These are phyloP conservation scores for Dipodomys merriami DNA, from an alignment of 2,113 vertebrate genomes.

Conservation along the genomic window DNA sequence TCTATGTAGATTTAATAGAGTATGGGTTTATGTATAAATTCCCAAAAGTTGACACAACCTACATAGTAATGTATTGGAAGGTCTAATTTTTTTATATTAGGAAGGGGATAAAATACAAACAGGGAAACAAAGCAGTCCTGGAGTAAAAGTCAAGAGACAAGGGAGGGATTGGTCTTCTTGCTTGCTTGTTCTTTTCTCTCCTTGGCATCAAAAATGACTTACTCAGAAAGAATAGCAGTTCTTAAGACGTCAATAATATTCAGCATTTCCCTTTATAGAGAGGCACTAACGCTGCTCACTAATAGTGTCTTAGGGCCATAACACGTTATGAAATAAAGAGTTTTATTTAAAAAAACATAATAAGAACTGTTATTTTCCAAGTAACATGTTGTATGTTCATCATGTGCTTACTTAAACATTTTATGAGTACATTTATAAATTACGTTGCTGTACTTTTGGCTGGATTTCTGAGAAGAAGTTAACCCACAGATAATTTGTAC, in stretches of 20 bases:
- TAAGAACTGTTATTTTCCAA: slow-evolving; percentile 7
- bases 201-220: slow-evolving; percentile 12
- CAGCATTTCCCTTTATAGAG: not conserved
- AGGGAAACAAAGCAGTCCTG: not conserved
- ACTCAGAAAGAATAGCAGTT: not conserved
- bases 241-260: not conserved
- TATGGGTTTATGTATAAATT: not conserved
- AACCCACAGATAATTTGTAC: not conserved
- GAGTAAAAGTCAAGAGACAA: not conserved
- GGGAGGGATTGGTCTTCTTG: not conserved
- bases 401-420: not conserved
- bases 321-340: not conserved
- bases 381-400: not conserved
- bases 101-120: slow-evolving; percentile 7
- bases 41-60: not conserved
- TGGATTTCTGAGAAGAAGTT: not conserved
- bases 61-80: slow-evolving; percentile 14
- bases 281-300: not conserved
- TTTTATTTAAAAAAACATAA: not conserved
- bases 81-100: slow-evolving; percentile 11
- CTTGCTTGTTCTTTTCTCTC: not conserved
- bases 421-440: not conserved
- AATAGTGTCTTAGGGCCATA: not conserved
- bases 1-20: not conserved
- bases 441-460: not conserved